A percentile compares a stretch with the other conserved stretches of the same genome.
phyloP scores from a whole-genome alignment of 1,140 invertebrate genomes.

The Venustaconcha ellipsiformis region DNA sequence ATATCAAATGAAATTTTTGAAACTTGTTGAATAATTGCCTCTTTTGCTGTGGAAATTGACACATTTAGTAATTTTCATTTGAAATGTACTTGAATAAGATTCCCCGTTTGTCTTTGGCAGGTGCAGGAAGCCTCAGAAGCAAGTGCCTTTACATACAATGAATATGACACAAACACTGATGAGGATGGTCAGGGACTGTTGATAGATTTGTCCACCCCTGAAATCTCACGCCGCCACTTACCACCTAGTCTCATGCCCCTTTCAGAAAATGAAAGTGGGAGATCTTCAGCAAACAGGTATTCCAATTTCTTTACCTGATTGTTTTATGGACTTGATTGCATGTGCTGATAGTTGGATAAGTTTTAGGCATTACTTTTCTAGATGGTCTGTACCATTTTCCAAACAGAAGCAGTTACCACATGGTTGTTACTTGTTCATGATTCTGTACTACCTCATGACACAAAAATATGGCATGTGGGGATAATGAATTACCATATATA shows the following conservation, averaged over 20 bases:
- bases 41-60: not conserved
- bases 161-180: constrained; percentile 50
- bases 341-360: too few species aligned
- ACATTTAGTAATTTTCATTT: not conserved
- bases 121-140: constrained; percentile 39
- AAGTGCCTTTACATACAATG: constrained; percentile 45
- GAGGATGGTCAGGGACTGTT: constrained; percentile 41
- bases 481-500: too few species aligned
- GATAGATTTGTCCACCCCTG: constrained; percentile 45
- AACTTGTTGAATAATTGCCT: not conserved
- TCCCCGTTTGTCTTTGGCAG: constrained; percentile 1
- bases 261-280: constrained; percentile 23
- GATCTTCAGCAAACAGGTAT: constrained; percentile 33
- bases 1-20: too few species aligned
- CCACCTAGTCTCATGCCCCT: constrained; percentile 9
- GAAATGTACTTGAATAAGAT: not conserved
- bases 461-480: too few species aligned
- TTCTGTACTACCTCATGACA: too few species aligned
- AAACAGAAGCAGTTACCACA: too few species aligned
- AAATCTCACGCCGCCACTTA: constrained; percentile 34
- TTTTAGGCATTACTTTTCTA: too few species aligned
- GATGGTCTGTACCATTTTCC: too few species aligned
- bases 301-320: too few species aligned
- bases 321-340: too few species aligned
- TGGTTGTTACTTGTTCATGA: too few species aligned